Conservation (phyloP, 2,797 vertebrate species). For the Pangasius krempfi region DNA sequence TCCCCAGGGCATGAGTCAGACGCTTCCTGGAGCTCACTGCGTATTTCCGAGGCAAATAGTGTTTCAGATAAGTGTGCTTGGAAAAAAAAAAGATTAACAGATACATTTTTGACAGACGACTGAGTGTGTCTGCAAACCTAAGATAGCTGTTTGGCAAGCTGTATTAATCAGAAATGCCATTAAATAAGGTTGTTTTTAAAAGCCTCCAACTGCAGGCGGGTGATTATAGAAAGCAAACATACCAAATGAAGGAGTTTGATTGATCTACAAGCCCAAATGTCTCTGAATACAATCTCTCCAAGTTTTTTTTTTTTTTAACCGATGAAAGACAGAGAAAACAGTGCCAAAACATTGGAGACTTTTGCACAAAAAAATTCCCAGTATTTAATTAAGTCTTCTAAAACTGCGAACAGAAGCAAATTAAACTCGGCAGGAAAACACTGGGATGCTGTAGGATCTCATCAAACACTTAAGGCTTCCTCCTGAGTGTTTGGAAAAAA, state of each 20-base stretch:
- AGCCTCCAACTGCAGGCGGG: neutral
- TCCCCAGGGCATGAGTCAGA: conserved; percentile 53
- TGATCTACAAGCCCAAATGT: conserved; percentile 12
- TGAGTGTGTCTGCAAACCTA: neutral
- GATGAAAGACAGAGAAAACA: neutral
- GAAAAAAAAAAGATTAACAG: neutral
- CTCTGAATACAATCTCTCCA: neutral
- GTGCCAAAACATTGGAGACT: neutral
- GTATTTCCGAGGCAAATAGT: conserved; percentile 26
- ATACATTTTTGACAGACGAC: neutral
- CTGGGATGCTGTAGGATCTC: neutral
- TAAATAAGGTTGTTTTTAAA: neutral
- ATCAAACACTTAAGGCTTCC: conserved; percentile 12
- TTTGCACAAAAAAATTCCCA: neutral
- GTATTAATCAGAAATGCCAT: neutral
- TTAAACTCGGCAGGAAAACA: neutral
- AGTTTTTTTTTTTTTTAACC: neutral
- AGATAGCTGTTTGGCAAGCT: neutral
- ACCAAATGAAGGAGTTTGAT: conserved; percentile 29
- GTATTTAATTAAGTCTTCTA: neutral
- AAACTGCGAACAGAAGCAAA: neutral
- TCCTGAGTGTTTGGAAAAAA: neutral
- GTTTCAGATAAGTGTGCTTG: conserved; percentile 41
- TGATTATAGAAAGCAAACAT: conserved; percentile 30
- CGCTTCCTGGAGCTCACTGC: conserved; percentile 41